These are phyloP conservation scores for Nomada ferruginata DNA, from an alignment of 2,888 invertebrate genomes.

Conservation along the genomic window DNA sequence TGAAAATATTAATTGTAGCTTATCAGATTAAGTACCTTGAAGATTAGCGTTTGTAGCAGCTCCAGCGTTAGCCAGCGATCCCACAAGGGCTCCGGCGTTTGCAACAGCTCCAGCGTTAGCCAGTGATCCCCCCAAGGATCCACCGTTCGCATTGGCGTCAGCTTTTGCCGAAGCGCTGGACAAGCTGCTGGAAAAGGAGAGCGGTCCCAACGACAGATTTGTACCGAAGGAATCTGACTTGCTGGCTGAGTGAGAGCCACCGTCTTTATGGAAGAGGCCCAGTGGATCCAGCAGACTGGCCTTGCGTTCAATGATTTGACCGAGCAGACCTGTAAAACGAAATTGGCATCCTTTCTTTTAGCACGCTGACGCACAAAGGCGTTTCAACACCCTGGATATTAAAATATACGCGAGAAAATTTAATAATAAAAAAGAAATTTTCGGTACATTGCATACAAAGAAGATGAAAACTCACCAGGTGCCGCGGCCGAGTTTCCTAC, in stretches of 20 bases:
- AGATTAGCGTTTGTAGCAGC: conserved; percentile 46
- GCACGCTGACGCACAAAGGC: neutral
- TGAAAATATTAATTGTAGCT: too few species aligned
- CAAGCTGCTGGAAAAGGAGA: conserved; percentile 72
- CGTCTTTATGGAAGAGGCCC: conserved; percentile 70
- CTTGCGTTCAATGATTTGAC: conserved; percentile 32
- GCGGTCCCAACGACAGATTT: conserved; percentile 74
- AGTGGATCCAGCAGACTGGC: conserved; percentile 75
- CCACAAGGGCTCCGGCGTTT: conserved; percentile 17
- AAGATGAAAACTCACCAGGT: conserved; percentile 72
- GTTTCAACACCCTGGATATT: neutral
- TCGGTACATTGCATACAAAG: neutral
- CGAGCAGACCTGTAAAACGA: conserved; percentile 56
- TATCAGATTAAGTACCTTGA: conserved; percentile 54
- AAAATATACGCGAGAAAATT: neutral
- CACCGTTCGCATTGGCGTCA: conserved; percentile 61
- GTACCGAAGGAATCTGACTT: conserved; percentile 67
- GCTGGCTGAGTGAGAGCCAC: conserved; percentile 55
- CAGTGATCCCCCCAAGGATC: conserved; percentile 47
- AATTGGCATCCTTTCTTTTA: neutral
- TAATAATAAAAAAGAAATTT: neutral
- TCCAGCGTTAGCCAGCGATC: conserved; percentile 33
- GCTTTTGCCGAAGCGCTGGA: conserved; percentile 72
- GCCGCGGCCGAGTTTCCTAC: conserved; percentile 66
- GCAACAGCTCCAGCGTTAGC: conserved; percentile 45